Evolutionary conservation across 2,113 vertebrate genomes (phyloP), one percentile per base, ranked within the genome.

Genomic region (Turnix velox): DNA sequence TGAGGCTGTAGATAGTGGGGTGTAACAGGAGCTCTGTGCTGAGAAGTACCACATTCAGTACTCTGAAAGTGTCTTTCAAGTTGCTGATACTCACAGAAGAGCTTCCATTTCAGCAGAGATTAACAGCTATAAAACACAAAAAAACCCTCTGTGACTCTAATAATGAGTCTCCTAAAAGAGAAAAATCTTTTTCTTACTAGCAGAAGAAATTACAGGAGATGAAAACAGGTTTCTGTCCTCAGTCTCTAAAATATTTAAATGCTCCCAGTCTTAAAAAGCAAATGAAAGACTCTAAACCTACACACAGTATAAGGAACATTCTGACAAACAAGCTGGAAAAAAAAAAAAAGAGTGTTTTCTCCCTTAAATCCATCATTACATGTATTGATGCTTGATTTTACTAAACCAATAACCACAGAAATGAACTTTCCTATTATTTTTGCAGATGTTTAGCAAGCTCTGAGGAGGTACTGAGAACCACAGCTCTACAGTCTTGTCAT

Each of bases 1-100:
- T 54, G 30, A 73, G 18, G 45, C 45, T 85, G 35, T 7, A 92
- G 63, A n/a, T 65, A 93, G 65, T 22, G 2, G 12, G 48, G 85
- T 83, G 74, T 75, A 93, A 93, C 33, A 92, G 84, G 48, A 95
- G 87, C 85, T 95, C 96, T 84, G 86, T 30, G 81, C 39, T 9
- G 7, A 82, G 52, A 66, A 80, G 42, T 28, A 75, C 49, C 57
- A 87, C 54, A 48, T 69, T 87, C 79, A 84, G 0, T 20, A 66
- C 63, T 87, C 84, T 90, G 69, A 94, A 87, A 82, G 45, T 2
- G 14, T 68, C 69, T 87, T 90, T 94, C 94, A 91, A 65, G 84
- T 52, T 81, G 92, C 37, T 80, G 65, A 86, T 84, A 93, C 66
- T 67, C 55, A 80, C 45, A 86, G 65, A 84, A 74, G 80, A 96